phyloP scores from a whole-genome alignment of 30 jellyfish, hydroid and myxozoan species.

The Sanderia malayensis region DNA sequence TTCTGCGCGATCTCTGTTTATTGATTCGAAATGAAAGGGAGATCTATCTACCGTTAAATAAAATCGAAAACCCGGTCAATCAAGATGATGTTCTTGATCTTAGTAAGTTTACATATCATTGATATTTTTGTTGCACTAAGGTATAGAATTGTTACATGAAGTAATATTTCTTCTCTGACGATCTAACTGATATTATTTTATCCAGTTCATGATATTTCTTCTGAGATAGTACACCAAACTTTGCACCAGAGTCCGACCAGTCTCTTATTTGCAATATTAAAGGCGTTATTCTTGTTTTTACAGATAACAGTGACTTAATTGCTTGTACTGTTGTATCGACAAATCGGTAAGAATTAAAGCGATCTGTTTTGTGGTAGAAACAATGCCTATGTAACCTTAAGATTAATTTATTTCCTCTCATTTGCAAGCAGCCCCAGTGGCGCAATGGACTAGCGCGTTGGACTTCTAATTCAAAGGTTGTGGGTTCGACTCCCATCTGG shows the following conservation, averaged over 20 bases:
- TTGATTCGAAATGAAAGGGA: constrained; percentile 62
- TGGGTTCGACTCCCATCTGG: constrained; percentile 85
- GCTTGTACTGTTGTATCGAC: constrained; percentile 80
- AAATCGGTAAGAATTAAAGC: constrained; percentile 51
- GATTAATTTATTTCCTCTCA: not conserved
- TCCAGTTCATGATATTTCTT: no score
- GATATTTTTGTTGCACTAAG: no score
- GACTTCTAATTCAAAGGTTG: constrained; percentile 80
- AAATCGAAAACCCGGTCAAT: constrained; percentile 77
- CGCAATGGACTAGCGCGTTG: constrained; percentile 87
- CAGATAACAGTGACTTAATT: constrained; percentile 83
- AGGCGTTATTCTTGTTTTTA: constrained; percentile 7
- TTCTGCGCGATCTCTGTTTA: constrained; percentile 71
- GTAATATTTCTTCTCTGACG: no score
- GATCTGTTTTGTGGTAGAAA: no score
- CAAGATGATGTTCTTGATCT: constrained; percentile 84
- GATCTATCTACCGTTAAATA: constrained; percentile 72
- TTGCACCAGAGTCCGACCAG: no score
- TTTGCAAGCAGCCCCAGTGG: constrained; percentile 65
- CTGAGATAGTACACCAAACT: no score
- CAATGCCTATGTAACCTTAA: no score
- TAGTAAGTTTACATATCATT: no score
- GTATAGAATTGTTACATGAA: no score
- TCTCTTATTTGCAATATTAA: no score
- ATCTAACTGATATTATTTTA: no score